Evolutionary conservation across 2,797 vertebrate species (phyloP).

Genomic region (Silurus lanzhouensis): DNA sequence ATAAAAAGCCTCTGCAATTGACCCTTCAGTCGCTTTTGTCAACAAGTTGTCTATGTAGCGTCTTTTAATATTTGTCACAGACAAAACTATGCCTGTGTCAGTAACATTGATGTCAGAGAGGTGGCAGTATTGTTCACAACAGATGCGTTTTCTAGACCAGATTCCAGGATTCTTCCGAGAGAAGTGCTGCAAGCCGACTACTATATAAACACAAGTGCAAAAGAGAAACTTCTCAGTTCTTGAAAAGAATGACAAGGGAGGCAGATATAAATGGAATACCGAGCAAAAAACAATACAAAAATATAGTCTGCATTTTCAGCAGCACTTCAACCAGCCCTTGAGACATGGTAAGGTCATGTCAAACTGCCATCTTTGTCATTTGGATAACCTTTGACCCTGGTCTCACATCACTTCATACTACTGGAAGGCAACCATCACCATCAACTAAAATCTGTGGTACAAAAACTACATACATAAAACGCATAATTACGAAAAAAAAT

Average conservation of each 20-base stretch:
- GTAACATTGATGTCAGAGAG: conserved; percentile 72
- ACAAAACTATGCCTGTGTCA: conserved; percentile 25
- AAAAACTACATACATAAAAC: background rate
- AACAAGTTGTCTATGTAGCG: conserved; percentile 20
- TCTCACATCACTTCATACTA: conserved; percentile 23
- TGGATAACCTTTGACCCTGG: conserved; percentile 52
- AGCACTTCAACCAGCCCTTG: conserved; percentile 11
- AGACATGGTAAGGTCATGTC: conserved; percentile 35
- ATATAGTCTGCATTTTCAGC: conserved; percentile 42
- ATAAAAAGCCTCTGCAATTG: conserved; percentile 13
- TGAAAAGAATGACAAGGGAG: background rate
- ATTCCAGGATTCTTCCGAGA: conserved; percentile 18
- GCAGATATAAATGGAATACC: background rate
- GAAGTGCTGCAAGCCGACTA: background rate
- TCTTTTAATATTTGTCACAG: conserved; percentile 9
- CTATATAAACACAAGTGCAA: background rate
- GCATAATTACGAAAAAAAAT: background rate
- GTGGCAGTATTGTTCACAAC: conserved; percentile 75
- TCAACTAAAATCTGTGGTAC: background rate
- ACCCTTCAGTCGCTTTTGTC: background rate
- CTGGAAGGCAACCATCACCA: background rate
- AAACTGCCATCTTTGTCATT: conserved; percentile 6
- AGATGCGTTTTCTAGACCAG: conserved; percentile 23
- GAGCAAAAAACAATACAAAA: background rate
- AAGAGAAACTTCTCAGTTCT: conserved; percentile 23